phyloP scores from a whole-genome alignment of 2,113 vertebrate species.

The Gopherus flavomarginatus region DNA sequence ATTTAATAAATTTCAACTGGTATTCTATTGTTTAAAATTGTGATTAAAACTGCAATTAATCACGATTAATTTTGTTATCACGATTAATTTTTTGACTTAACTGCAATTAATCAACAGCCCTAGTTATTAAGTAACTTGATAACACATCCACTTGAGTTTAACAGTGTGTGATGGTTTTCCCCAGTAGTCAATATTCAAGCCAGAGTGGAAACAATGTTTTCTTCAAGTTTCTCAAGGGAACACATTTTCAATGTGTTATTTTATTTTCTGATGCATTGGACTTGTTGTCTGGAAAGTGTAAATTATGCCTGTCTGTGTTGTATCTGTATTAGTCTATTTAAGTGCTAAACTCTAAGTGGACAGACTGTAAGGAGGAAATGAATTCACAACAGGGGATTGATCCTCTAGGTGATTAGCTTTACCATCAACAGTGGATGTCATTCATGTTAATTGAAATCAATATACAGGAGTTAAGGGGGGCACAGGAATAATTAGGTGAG shows the following conservation, averaged over 20 bases:
- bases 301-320: conserved; percentile 22
- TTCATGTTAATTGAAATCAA: conserved; percentile 81
- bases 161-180: conserved; percentile 23
- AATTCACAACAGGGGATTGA: conserved; percentile 76
- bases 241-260: background rate
- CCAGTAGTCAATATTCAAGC: conserved; percentile 6
- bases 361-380: conserved; percentile 78
- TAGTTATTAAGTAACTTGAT: background rate
- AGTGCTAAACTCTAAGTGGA: conserved; percentile 67
- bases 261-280: background rate
- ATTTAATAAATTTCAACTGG: no score
- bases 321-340: conserved; percentile 57
- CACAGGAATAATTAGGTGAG: conserved; percentile 74
- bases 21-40: no score
- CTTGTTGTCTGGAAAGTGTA: background rate
- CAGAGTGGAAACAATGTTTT: conserved; percentile 3
- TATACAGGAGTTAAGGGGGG: conserved; percentile 73
- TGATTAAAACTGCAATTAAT: no score
- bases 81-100: no score
- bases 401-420: conserved; percentile 77
- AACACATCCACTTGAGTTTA: conserved; percentile 19
- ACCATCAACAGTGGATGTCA: conserved; percentile 75
- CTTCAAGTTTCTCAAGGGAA: background rate
- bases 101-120: no score
- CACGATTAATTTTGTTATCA: no score